Percentiles rank a stretch among this genome's conserved stretches.
These are phyloP conservation scores for Ciconia stormi DNA, from an alignment of 2,113 vertebrate genomes.

Conservation along the genomic window DNA sequence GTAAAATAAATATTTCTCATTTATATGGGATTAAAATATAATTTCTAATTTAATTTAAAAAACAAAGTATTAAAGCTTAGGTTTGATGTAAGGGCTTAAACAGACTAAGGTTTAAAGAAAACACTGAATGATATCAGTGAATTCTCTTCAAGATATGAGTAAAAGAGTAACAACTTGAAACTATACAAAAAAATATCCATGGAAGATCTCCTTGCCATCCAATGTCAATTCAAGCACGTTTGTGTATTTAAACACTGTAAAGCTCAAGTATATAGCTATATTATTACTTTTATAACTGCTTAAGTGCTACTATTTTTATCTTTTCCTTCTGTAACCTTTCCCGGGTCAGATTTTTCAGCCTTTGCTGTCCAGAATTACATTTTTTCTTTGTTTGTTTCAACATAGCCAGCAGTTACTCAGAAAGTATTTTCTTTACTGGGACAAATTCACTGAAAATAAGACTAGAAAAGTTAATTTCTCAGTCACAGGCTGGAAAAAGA, in stretches of 20 bases:
- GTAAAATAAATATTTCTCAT: conserved; percentile 5
- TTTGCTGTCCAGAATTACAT: not conserved
- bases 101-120: not conserved
- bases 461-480: not conserved
- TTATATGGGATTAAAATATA: not conserved
- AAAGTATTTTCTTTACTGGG: not conserved
- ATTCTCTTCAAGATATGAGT: not conserved
- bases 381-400: not conserved
- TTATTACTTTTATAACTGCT: not conserved
- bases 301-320: not conserved
- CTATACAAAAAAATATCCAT: not conserved
- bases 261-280: not conserved
- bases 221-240: not conserved
- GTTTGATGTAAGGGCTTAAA: not conserved
- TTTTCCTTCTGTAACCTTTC: not conserved
- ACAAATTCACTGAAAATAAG: not conserved
- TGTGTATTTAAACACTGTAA: not conserved
- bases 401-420: not conserved
- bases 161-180: not conserved
- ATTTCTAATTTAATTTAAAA: conserved; percentile 2
- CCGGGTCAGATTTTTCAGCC: not conserved
- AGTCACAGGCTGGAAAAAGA: not conserved
- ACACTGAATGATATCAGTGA: not conserved
- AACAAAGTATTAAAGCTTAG: not conserved
- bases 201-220: not conserved